Evolutionary conservation across 1,140 invertebrate genomes (phyloP).

Genomic region (Lysiphlebus fabarum): DNA sequence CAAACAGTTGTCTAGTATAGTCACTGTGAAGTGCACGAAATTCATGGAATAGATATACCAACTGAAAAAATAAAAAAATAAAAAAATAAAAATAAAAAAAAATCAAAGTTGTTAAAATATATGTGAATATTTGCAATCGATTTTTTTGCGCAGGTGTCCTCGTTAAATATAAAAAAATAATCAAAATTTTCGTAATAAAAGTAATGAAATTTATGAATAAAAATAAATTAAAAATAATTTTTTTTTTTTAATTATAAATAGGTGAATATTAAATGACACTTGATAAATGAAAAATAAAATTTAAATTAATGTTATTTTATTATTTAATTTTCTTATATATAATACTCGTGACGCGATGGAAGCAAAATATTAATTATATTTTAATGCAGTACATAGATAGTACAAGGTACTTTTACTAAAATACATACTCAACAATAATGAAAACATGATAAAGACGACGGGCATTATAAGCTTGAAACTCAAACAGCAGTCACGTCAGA

Average conservation of each 20-base stretch:
- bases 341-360: conserved; percentile 11
- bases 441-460: conserved; percentile 17
- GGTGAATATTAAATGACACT: no score
- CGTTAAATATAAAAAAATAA: neutral
- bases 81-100: neutral
- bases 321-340: no score
- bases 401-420: neutral
- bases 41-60: neutral
- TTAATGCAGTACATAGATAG: no score
- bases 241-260: no score
- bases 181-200: no score
- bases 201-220: no score
- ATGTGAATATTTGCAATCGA: conserved; percentile 2
- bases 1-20: conserved; percentile 18
- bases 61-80: neutral
- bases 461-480: conserved; percentile 31
- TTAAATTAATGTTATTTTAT: no score
- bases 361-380: conserved; percentile 38
- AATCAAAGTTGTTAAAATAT: neutral
- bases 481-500: conserved; percentile 39
- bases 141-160: conserved; percentile 21
- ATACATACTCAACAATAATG: neutral
- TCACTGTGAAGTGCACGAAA: neutral
- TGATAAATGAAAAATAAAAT: no score
- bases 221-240: no score